A percentile compares a stretch with the other conserved stretches of the same genome.
These are phyloP conservation scores for Tauraco erythrolophus DNA, from an alignment of 2,113 vertebrate species.

Conservation along the genomic window DNA sequence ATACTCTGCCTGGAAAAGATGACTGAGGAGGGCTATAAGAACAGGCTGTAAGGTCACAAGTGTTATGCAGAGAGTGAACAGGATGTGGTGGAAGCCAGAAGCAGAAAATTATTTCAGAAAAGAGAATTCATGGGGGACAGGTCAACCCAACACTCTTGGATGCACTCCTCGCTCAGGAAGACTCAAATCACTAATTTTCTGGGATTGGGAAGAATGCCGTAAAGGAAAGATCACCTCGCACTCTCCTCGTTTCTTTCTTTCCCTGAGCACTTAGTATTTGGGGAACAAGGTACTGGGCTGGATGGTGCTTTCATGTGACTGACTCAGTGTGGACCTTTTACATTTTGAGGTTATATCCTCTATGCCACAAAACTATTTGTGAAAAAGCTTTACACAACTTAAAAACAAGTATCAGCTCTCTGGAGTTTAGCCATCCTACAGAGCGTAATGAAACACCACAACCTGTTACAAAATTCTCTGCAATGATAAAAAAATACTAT, in stretches of 20 bases:
- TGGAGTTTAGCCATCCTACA: neutral
- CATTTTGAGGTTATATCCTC: neutral
- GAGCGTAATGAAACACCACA: neutral
- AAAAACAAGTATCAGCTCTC: neutral
- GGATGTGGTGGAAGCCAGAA: constrained; percentile 47
- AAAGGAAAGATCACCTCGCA: neutral
- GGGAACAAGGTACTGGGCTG: neutral
- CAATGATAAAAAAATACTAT: neutral
- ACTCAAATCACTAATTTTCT: neutral
- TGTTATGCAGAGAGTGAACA: constrained; percentile 12
- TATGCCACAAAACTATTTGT: neutral
- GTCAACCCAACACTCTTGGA: neutral
- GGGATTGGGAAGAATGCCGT: neutral
- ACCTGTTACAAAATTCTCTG: neutral
- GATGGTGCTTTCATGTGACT: neutral
- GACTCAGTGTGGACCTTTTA: neutral
- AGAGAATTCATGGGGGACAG: constrained; percentile 13
- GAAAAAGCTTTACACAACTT: neutral
- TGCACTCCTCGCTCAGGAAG: neutral
- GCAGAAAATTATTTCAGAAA: neutral
- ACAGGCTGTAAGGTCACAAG: constrained; percentile 18
- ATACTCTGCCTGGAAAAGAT: constrained; percentile 17
- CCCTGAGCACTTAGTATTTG: neutral
- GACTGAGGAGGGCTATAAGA: neutral
- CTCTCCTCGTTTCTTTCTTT: neutral